phyloP scores from a whole-genome alignment of 2,888 invertebrate genomes.

The Sceliomorpha sp. region DNA sequence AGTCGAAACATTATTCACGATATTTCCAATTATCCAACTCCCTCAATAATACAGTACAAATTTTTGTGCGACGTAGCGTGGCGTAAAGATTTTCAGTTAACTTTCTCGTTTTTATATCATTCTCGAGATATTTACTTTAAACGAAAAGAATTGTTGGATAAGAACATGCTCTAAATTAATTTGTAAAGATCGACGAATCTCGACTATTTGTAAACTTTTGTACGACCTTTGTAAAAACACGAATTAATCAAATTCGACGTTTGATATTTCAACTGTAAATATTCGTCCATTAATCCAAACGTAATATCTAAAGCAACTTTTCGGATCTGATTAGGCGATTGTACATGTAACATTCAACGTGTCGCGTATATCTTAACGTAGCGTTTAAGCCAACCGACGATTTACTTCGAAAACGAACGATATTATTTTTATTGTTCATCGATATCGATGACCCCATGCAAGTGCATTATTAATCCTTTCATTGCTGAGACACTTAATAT shows the following conservation, averaged over 20 bases:
- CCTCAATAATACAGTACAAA: constrained; percentile 57
- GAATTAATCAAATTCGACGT: constrained; percentile 11
- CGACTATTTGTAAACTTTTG: constrained; percentile 41
- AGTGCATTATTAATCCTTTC: constrained; percentile 49
- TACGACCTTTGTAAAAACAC: constrained; percentile 23
- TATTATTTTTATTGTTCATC: constrained; percentile 29
- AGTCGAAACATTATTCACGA: constrained; percentile 12
- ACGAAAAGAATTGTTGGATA: constrained; percentile 23
- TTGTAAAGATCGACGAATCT: constrained; percentile 21
- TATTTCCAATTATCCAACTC: constrained; percentile 53
- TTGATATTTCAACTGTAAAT: constrained; percentile 39
- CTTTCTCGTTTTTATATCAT: constrained; percentile 6
- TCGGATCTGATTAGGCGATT: constrained; percentile 19
- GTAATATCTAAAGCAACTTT: constrained; percentile 15
- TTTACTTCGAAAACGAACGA: background rate
- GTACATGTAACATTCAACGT: constrained; percentile 25
- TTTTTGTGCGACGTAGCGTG: constrained; percentile 54
- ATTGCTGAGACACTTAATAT: constrained; percentile 35
- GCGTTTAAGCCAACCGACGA: constrained; percentile 1
- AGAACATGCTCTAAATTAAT: constrained; percentile 8
- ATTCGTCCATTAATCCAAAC: constrained; percentile 21
- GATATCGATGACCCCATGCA: constrained; percentile 41
- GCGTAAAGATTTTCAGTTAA: constrained; percentile 20
- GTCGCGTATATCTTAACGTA: constrained; percentile 24
- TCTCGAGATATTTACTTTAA: constrained; percentile 9